A percentile compares a stretch with the other conserved stretches of the same genome.
Conservation (phyloP, 2,113 vertebrate species). For the Clupea harengus region DNA sequence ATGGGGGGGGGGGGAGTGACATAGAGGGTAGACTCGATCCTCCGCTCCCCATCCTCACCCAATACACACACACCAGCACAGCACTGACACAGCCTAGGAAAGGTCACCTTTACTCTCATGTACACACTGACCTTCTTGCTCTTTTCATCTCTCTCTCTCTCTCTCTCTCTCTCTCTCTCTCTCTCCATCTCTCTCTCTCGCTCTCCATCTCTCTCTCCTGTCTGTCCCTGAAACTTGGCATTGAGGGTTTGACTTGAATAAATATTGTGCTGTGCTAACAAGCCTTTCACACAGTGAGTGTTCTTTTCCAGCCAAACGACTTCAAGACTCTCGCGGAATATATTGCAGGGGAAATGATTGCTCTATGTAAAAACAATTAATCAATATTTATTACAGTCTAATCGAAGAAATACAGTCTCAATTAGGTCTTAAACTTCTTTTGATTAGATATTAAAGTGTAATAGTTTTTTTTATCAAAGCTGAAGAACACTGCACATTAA, state of each 20-base stretch:
- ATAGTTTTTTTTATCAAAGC: too few species aligned
- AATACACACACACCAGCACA: too few species aligned
- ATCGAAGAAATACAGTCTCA: background rate
- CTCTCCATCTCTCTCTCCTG: background rate
- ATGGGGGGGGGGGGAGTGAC: too few species aligned
- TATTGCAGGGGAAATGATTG: background rate
- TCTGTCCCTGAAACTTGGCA: too few species aligned
- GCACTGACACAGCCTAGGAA: background rate
- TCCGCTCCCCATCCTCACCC: too few species aligned
- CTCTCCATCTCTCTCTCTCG: too few species aligned
- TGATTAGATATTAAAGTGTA: too few species aligned
- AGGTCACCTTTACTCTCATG: background rate
- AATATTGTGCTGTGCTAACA: too few species aligned
- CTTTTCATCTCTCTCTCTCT: background rate
- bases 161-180: background rate
- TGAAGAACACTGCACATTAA: too few species aligned
- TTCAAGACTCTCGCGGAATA: background rate
- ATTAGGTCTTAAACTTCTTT: background rate
- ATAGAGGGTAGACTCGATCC: too few species aligned
- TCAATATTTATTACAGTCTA: background rate
- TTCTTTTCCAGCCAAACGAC: background rate
- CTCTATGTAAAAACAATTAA: background rate
- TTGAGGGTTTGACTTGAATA: too few species aligned
- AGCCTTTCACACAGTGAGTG: background rate
- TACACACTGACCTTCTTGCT: background rate